Percentiles rank a stretch among this genome's conserved stretches.
Evolutionary conservation across 2,113 vertebrate genomes (phyloP).

Genomic region (Porphyrio hochstetteri): DNA sequence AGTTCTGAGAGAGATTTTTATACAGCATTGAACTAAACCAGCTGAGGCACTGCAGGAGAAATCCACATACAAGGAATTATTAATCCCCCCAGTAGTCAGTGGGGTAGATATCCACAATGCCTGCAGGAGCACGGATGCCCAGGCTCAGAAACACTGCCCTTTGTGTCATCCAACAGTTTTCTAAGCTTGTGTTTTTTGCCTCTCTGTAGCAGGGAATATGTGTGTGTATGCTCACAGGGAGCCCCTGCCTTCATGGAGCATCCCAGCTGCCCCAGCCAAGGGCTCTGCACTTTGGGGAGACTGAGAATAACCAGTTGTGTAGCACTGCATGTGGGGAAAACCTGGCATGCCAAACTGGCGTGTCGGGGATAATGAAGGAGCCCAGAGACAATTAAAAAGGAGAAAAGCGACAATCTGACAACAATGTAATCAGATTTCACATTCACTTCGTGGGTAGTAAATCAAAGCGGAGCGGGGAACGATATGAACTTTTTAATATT

Average conservation of each 20-base stretch:
- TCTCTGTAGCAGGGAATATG: not conserved
- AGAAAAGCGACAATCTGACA: slow-evolving; percentile 60
- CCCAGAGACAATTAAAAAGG: not conserved
- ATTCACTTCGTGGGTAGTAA: not conserved
- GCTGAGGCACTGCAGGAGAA: not conserved
- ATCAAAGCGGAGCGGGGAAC: not conserved
- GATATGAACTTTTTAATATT: slow-evolving; percentile 50
- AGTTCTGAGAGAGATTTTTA: not conserved
- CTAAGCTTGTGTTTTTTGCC: not conserved
- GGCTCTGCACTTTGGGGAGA: not conserved
- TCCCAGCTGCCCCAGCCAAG: not conserved
- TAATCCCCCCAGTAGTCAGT: not conserved
- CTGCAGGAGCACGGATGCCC: not conserved
- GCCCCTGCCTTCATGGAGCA: not conserved
- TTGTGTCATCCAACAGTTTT: not conserved
- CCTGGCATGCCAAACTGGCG: not conserved
- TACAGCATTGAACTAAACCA: not conserved
- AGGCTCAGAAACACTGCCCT: not conserved
- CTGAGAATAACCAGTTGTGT: not conserved
- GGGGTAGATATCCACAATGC: not conserved
- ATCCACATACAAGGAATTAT: not conserved
- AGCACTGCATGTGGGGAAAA: not conserved
- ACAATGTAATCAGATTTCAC: slow-evolving; percentile 40
- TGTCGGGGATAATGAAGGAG: not conserved
- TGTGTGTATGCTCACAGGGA: not conserved